A percentile compares a stretch with the other conserved stretches of the same genome.
Conservation (phyloP, 2,797 vertebrate species). For the Enteromius unitaeniatus region DNA sequence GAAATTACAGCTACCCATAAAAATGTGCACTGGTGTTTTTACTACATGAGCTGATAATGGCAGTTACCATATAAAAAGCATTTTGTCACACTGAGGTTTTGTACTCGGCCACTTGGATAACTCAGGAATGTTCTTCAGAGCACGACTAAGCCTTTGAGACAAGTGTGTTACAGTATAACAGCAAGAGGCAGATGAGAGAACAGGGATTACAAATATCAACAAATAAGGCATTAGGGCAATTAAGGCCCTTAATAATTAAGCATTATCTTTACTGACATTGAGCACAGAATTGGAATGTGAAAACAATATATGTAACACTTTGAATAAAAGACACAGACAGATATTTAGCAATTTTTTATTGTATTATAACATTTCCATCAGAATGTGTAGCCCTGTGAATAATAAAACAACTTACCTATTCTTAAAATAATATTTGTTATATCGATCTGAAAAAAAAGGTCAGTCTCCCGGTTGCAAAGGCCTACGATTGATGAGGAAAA, state of each 20-base stretch:
- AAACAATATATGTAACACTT: background rate
- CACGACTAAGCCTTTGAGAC: constrained; percentile 30
- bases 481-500: constrained; percentile 18
- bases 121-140: constrained; percentile 37
- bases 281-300: constrained; percentile 7
- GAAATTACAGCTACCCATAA: constrained; percentile 1
- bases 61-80: constrained; percentile 20
- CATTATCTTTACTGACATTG: constrained; percentile 24
- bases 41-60: background rate
- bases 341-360: background rate
- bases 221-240: constrained; percentile 20
- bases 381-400: background rate
- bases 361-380: background rate
- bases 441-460: background rate
- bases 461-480: background rate
- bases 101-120: background rate
- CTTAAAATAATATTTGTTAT: background rate
- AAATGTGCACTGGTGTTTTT: background rate
- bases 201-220: constrained; percentile 35
- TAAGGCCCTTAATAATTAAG: constrained; percentile 7
- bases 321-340: background rate
- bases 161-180: background rate
- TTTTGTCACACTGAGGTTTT: constrained; percentile 24
- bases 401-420: background rate
- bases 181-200: constrained; percentile 36